phyloP scores from a whole-genome alignment of 2,888 invertebrate species.

The Spilosoma lubricipeda region DNA sequence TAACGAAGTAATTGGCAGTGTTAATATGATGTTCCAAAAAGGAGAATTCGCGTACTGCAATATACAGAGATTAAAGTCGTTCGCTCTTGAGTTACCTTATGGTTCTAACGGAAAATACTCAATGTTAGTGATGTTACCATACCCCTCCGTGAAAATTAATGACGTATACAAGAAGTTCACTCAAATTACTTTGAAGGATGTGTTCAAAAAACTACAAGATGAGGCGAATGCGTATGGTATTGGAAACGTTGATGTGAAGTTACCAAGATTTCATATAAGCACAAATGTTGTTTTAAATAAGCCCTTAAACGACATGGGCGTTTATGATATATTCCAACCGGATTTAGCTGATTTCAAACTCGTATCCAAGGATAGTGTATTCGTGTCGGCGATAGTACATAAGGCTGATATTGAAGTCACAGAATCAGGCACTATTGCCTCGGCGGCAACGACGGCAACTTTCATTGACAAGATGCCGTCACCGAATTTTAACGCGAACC shows the following conservation, averaged over 20 bases:
- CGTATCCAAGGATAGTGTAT: constrained; percentile 84
- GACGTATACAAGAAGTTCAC: constrained; percentile 84
- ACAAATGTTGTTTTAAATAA: constrained; percentile 87
- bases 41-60: constrained; percentile 86
- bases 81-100: constrained; percentile 89
- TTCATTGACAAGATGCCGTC: constrained; percentile 85
- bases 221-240: constrained; percentile 82
- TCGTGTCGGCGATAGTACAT: constrained; percentile 88
- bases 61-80: constrained; percentile 84
- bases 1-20: constrained; percentile 80
- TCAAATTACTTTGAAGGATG: constrained; percentile 73
- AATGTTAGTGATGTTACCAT: constrained; percentile 89
- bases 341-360: constrained; percentile 84
- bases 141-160: constrained; percentile 78
- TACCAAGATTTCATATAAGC: constrained; percentile 88
- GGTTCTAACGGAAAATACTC: constrained; percentile 84
- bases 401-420: constrained; percentile 91
- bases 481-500: constrained; percentile 88
- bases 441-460: constrained; percentile 84
- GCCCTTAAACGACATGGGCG: constrained; percentile 88
- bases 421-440: constrained; percentile 91
- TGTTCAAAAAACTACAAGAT: constrained; percentile 81
- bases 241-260: constrained; percentile 87
- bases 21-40: constrained; percentile 91
- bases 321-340: constrained; percentile 88